A percentile compares a stretch with the other conserved stretches of the same genome.
These are phyloP conservation scores for Phalera bucephala DNA, from an alignment of 2,888 invertebrate genomes.

Conservation along the genomic window DNA sequence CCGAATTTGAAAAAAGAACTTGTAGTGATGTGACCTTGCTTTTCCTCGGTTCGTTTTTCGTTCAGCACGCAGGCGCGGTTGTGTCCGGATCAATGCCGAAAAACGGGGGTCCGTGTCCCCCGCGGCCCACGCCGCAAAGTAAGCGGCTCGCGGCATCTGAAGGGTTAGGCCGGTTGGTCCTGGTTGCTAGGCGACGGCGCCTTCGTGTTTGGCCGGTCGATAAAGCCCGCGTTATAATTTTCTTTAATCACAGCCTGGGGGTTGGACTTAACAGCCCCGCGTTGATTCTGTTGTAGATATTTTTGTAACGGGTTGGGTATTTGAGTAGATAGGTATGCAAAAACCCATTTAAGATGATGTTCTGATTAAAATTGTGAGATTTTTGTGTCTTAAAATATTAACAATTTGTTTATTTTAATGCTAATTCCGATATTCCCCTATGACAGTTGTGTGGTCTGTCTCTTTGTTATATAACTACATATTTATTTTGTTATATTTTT, in stretches of 20 bases:
- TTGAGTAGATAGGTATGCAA: slow-evolving; percentile 5
- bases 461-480: no score
- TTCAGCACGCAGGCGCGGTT: slow-evolving; percentile 77
- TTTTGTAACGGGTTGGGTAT: slow-evolving; percentile 32
- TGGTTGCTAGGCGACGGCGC: slow-evolving; percentile 74
- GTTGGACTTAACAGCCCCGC: slow-evolving; percentile 25
- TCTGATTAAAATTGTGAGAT: no score
- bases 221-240: slow-evolving; percentile 69
- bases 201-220: slow-evolving; percentile 65
- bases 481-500: no score
- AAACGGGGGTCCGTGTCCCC: slow-evolving; percentile 68
- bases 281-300: slow-evolving; percentile 41
- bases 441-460: no score
- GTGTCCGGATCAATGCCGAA: slow-evolving; percentile 78
- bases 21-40: slow-evolving; percentile 79
- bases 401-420: no score
- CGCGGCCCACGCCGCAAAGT: slow-evolving; percentile 67
- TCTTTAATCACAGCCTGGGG: slow-evolving; percentile 64
- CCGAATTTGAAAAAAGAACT: slow-evolving; percentile 77
- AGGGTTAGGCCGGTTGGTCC: slow-evolving; percentile 65
- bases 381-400: no score
- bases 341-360: no score
- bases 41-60: slow-evolving; percentile 76
- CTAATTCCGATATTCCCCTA: no score
- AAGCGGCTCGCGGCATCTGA: slow-evolving; percentile 76